Evolutionary conservation across 1,140 invertebrate species (phyloP), one percentile per base, ranked within the genome.

Genomic region (Pentalonia nigronervosa): DNA sequence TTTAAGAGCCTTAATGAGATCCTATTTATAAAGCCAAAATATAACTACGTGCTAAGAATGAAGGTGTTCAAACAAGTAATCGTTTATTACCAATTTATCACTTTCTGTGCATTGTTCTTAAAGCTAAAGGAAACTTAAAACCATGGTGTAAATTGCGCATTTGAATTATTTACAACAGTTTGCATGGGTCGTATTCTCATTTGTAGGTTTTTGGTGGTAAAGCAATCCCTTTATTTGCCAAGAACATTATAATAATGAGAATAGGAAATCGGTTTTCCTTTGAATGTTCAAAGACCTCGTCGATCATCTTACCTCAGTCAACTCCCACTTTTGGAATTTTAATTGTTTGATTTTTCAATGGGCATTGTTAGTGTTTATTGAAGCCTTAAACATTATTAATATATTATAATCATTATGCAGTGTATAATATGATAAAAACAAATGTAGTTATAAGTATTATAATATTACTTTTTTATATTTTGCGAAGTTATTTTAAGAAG

Each of bases 151-250:
- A 91, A 91, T 91, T 23, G 90, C 41, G 23, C 41, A 34, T 34
- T 91, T 81, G 20, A 91, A 81, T 91, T 91, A 91, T 91, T 91
- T 41, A 81, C 41, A 81, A 81, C 41, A 23, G n/a, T 50, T 83
- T 50, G 17, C 20, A 23, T n/a, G 20, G 90, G 30, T 48, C n/a
- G 25, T 47, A 76, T 83, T 48, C 90, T 48, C 90, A 83, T 92
- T 92, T 36, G 90, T 76, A 34, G 60, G 60, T 83, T 36, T 34
- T 89, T 89, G 48, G 50, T 30, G 47, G 21, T 76, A 81, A 47
- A 81, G 36, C 67, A 91, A 53, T 67, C 53, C 56, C 11, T 76
- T 76, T 81, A 81, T 91, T 91, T 34, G 41, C 47, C 30, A 48
- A 91, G 41, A 91, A n/a, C 14, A 91, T 91, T 76, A 81, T 45